These are phyloP conservation scores for Eubucco bourcierii DNA, from an alignment of 2,113 vertebrate species.

Conservation along the genomic window DNA sequence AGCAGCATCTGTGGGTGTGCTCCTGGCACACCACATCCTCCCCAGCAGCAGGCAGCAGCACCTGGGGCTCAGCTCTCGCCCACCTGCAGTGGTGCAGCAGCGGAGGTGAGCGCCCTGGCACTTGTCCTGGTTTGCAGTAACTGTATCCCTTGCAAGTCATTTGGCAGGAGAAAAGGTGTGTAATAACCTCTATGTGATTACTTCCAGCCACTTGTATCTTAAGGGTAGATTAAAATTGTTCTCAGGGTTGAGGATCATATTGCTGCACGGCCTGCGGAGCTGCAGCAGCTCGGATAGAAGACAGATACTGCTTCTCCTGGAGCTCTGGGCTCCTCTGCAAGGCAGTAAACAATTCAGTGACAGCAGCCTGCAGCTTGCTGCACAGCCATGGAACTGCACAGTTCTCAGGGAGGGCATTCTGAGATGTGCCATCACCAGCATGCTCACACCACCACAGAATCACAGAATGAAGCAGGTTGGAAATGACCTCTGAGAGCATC, in stretches of 20 bases:
- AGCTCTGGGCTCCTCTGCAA: not conserved
- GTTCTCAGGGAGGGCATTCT: fast-evolving
- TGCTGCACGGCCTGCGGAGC: conserved; percentile 3
- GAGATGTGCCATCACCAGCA: not conserved
- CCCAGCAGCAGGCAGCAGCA: not conserved
- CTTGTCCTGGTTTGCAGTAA: not conserved
- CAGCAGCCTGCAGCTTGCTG: not conserved
- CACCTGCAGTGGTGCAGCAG: not conserved
- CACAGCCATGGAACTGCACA: not conserved
- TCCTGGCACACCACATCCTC: not conserved
- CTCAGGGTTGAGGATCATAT: not conserved
- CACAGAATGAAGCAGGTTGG: too few relatives aligned
- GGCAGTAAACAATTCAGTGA: not conserved
- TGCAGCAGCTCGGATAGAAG: not conserved
- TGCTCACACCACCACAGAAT: too few relatives aligned
- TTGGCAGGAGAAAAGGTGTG: not conserved
- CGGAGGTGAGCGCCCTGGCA: fast-evolving
- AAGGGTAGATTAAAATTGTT: conserved; percentile 26
- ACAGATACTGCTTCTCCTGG: conserved; percentile 24
- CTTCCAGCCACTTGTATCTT: not conserved
- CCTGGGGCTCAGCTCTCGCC: fast-evolving
- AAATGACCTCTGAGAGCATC: too few relatives aligned
- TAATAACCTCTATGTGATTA: not conserved
- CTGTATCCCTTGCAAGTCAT: not conserved
- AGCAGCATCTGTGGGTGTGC: not conserved